These are phyloP conservation scores for Trematomus loennbergii DNA, from an alignment of 2,113 vertebrate species.

Conservation along the genomic window DNA sequence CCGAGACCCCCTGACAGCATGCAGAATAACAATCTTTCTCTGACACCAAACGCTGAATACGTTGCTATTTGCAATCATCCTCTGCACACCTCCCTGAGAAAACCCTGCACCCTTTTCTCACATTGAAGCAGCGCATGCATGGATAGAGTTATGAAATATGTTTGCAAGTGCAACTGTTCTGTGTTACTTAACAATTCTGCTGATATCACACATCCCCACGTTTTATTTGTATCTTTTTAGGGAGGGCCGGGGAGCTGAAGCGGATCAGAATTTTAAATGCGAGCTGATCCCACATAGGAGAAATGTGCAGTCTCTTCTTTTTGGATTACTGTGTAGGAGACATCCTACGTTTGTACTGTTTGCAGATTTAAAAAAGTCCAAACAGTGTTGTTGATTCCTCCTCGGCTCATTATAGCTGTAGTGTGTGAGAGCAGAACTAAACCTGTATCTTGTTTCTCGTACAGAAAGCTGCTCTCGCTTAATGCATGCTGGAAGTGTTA, in stretches of 20 bases:
- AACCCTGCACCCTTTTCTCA: neutral
- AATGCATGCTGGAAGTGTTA: constrained; percentile 1
- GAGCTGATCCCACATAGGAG: constrained; percentile 54
- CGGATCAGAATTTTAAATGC: constrained; percentile 70
- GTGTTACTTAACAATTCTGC: constrained; percentile 51
- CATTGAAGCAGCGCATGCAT: neutral
- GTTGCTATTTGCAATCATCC: constrained; percentile 54
- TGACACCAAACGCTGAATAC: constrained; percentile 38
- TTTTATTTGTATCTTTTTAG: neutral
- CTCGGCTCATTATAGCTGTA: neutral
- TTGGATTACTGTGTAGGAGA: constrained; percentile 62
- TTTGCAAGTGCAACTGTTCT: constrained; percentile 13
- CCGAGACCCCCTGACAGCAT: constrained; percentile 39
- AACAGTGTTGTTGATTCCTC: neutral
- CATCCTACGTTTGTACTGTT: constrained; percentile 29
- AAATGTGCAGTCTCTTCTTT: constrained; percentile 52
- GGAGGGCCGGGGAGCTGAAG: constrained; percentile 33
- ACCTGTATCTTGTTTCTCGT: neutral
- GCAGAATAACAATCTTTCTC: constrained; percentile 68
- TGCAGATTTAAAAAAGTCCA: constrained; percentile 6
- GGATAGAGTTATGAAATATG: neutral
- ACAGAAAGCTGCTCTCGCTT: neutral
- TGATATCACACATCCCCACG: constrained; percentile 51
- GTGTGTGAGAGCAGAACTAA: constrained; percentile 5
- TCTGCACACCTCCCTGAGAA: constrained; percentile 28